These are phyloP conservation scores for Caenorhabditis sp. DNA, from an alignment of 2,888 invertebrate species.

Conservation along the genomic window DNA sequence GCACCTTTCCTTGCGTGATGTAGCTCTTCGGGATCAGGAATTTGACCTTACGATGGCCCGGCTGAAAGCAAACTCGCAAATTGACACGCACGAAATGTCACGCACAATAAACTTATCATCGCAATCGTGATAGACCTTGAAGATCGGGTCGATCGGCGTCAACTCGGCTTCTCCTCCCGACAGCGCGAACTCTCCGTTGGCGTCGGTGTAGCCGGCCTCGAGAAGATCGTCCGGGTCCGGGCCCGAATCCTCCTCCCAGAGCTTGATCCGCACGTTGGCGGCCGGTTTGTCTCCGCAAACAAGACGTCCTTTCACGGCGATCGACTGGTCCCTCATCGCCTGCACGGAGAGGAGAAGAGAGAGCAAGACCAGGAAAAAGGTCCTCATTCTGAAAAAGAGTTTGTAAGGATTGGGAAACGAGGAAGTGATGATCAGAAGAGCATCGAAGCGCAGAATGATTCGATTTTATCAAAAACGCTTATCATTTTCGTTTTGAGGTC, in stretches of 20 bases:
- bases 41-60: conserved; percentile 63
- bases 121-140: conserved; percentile 73
- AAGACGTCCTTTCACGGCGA: conserved; percentile 66
- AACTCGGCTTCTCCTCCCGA: conserved; percentile 67
- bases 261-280: conserved; percentile 67
- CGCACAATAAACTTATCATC: conserved; percentile 67
- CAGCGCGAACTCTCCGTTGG: conserved; percentile 64
- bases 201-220: conserved; percentile 69
- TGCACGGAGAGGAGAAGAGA: background rate
- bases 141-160: conserved; percentile 71
- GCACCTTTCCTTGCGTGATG: conserved; percentile 63
- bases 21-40: conserved; percentile 66
- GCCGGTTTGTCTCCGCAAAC: conserved; percentile 69
- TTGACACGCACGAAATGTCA: background rate
- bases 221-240: conserved; percentile 71
- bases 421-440: background rate
- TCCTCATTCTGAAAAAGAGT: conserved; percentile 30
- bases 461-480: conserved; percentile 26
- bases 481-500: background rate
- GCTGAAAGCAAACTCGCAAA: conserved; percentile 49
- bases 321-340: conserved; percentile 59
- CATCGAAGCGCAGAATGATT: conserved; percentile 12
- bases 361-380: background rate
- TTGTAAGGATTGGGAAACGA: background rate
- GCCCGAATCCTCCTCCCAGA: conserved; percentile 72